Evolutionary conservation across 2,797 vertebrate species (phyloP).

Genomic region (Cottoperca gobio): DNA sequence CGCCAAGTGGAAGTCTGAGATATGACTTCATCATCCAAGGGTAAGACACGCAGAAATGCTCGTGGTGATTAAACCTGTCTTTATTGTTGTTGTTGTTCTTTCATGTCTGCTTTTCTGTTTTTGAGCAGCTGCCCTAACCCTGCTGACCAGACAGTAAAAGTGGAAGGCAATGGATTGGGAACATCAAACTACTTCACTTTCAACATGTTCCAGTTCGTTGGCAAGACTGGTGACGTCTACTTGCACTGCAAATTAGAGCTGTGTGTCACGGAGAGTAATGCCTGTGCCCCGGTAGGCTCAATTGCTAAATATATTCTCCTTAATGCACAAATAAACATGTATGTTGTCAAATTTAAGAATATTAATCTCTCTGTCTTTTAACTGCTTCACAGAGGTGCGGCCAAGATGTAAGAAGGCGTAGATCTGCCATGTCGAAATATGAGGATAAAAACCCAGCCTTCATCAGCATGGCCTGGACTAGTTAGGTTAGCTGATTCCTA

Average conservation of each 20-base stretch:
- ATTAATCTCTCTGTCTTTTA: background rate
- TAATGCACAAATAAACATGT: background rate
- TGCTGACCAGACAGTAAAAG: conserved; percentile 29
- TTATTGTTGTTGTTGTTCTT: background rate
- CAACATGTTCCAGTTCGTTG: conserved; percentile 55
- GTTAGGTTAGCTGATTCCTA: conserved; percentile 29
- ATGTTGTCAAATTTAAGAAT: no score
- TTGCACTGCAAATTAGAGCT: conserved; percentile 58
- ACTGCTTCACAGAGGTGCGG: conserved; percentile 35
- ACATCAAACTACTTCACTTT: conserved; percentile 51
- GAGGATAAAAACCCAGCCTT: conserved; percentile 6
- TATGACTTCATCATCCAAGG: conserved; percentile 55
- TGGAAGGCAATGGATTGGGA: conserved; percentile 49
- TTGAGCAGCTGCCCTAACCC: conserved; percentile 58
- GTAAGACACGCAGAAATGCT: conserved; percentile 31
- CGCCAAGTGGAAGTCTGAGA: conserved; percentile 23
- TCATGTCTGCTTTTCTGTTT: conserved; percentile 10
- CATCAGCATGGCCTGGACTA: conserved; percentile 53
- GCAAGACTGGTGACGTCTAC: conserved; percentile 10
- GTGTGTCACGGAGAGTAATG: conserved; percentile 21
- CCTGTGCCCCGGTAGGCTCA: conserved; percentile 43
- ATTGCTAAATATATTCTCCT: background rate
- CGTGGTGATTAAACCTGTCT: background rate
- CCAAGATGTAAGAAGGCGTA: background rate
- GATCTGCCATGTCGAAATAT: conserved; percentile 29